Base-by-base conservation (phyloP, 2,888 invertebrate species). In the Brachycybe producta region DNA sequence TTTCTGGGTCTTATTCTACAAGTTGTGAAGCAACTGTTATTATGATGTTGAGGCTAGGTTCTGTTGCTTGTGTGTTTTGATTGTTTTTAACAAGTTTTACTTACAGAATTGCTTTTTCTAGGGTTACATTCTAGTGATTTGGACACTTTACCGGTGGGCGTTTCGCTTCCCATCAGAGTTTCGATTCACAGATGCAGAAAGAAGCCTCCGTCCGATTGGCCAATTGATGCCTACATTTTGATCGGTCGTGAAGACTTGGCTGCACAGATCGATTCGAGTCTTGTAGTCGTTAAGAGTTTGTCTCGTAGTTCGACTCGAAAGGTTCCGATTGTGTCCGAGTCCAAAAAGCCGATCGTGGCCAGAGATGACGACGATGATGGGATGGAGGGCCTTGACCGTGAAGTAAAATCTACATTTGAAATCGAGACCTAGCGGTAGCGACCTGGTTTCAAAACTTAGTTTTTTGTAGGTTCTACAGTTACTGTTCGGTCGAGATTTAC, bases 191-290 rank as follows among this genome's bases (percentile, higher is more conserved):
- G 75, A 56, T 80, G 82, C 58, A 74, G 84, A 60, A 74, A 76
- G 59, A 72, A 75, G 52, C 84, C 85, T 0, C 81, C 82, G 1
- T 71, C 77, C 27, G 77, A 77, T 64, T 84, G 84, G 82, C 76
- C 81, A 0, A 70, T 74, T 21, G 73, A 75, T 23, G 80, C 80
- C 0, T 85, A 83, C 65, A 73, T 74, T 51, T 71, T 86, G 30
- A 73, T 84, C 34, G 59, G 77, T 67, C 67, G 84, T 13, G 76
- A 80, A 58, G 84, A 85, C 65, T 68, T 84, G 53, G 80, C 80
- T 0, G 46, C 58, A 42, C 51, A 58, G 27, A 36, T 55, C 41
- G 44, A 53, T 5, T 28, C 40, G n/a, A 21, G 13, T 5, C 17
- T 24, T 13, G n/a, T 45, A 5, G 11, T 21, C 7, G 34, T 26